Percentiles rank a stretch among this genome's conserved stretches.
These are phyloP conservation scores for Plagodis dolabraria DNA, from an alignment of 2,888 invertebrate species.

Conservation along the genomic window DNA sequence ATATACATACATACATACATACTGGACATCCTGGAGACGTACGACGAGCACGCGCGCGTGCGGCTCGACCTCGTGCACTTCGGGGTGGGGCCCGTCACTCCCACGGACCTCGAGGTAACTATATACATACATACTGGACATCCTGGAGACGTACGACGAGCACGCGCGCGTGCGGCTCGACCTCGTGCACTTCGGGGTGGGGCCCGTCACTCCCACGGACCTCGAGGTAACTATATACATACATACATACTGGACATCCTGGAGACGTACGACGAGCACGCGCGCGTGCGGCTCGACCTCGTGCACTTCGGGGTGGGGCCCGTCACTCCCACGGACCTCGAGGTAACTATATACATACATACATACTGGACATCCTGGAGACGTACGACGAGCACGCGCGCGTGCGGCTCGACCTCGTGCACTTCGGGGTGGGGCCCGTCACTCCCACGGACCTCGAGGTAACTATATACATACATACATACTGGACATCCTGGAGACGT, in stretches of 20 bases:
- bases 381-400: constrained; percentile 90
- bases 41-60: constrained; percentile 89
- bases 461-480: no score
- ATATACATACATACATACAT: no score
- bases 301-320: constrained; percentile 96
- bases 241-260: constrained; percentile 95
- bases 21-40: constrained; percentile 94
- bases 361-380: constrained; percentile 94
- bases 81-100: constrained; percentile 94
- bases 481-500: constrained; percentile 94
- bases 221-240: constrained; percentile 86
- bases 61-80: constrained; percentile 94
- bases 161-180: constrained; percentile 90
- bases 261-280: constrained; percentile 91
- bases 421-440: constrained; percentile 95
- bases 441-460: constrained; percentile 92
- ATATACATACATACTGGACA: constrained; percentile 92
- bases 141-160: constrained; percentile 93
- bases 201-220: constrained; percentile 92
- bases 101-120: constrained; percentile 90
- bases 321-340: constrained; percentile 92
- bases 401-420: constrained; percentile 93
- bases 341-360: constrained; percentile 79
- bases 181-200: constrained; percentile 96
- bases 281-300: constrained; percentile 91